These are phyloP conservation scores for Meloidogyne floridensis DNA, from an alignment of 1,140 invertebrate species.

Conservation along the genomic window DNA sequence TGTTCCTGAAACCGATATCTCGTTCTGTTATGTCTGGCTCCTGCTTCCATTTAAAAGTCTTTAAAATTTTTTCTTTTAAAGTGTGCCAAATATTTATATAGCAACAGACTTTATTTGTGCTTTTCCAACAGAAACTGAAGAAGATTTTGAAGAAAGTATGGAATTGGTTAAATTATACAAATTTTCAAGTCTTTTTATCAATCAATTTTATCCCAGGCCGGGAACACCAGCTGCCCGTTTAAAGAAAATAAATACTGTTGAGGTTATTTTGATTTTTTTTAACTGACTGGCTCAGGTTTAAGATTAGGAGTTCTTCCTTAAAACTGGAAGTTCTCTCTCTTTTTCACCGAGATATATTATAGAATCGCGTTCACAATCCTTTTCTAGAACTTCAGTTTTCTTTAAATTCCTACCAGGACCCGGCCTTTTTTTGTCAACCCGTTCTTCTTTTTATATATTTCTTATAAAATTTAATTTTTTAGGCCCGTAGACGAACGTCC, in stretches of 20 bases:
- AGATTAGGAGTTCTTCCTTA: too few species aligned
- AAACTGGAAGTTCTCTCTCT: too few species aligned
- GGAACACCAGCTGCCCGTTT: slow-evolving; percentile 91
- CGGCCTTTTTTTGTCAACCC: too few species aligned
- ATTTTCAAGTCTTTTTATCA: slow-evolving; percentile 93
- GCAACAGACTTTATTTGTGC: slow-evolving; percentile 98
- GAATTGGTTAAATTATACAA: slow-evolving; percentile 81
- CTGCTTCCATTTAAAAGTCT: too few species aligned
- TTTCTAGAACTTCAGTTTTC: too few species aligned
- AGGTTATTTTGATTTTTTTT: slow-evolving; percentile 66
- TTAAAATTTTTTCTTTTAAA: slow-evolving; percentile 63
- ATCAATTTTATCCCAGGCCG: slow-evolving; percentile 87
- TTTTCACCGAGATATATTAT: too few species aligned
- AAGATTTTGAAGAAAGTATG: slow-evolving; percentile 87
- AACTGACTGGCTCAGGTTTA: too few species aligned
- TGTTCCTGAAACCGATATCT: too few species aligned
- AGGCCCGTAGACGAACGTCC: slow-evolving; percentile 87
- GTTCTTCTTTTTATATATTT: too few species aligned
- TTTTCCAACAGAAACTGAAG: slow-evolving; percentile 90
- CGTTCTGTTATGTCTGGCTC: too few species aligned
- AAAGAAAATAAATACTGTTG: slow-evolving; percentile 77
- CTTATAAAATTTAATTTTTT: slow-evolving; percentile 24
- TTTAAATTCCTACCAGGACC: too few species aligned
- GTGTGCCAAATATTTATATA: slow-evolving; percentile 84
- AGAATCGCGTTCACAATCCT: too few species aligned